Percentiles rank a stretch among this genome's conserved stretches.
Evolutionary conservation across 1,140 invertebrate species (phyloP).

Genomic region (Globodera rostochiensis): DNA sequence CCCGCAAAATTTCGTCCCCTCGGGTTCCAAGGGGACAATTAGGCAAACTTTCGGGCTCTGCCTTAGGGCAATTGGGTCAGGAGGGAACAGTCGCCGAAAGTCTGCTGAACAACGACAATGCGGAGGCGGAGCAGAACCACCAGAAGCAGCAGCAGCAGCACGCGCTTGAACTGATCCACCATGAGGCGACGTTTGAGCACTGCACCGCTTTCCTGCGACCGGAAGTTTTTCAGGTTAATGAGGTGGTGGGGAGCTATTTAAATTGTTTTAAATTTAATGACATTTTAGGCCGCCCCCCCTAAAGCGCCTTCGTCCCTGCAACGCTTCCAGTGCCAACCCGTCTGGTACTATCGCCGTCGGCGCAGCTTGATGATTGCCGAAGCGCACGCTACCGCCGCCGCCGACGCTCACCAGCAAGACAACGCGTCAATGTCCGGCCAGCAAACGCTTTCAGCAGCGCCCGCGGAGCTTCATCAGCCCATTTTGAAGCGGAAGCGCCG

Average conservation of each 20-base stretch:
- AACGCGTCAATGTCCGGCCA: background rate
- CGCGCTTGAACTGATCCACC: background rate
- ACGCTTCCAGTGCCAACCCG: conserved; percentile 21
- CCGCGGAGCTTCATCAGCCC: conserved; percentile 35
- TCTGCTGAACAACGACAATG: background rate
- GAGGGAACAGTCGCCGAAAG: background rate
- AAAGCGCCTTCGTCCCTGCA: background rate
- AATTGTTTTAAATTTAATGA: background rate
- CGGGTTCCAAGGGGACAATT: background rate
- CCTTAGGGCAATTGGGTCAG: background rate
- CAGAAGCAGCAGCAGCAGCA: background rate
- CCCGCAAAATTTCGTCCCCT: conserved; percentile 3
- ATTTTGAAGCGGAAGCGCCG: conserved; percentile 55
- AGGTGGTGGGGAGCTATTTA: too few species aligned
- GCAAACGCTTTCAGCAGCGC: background rate
- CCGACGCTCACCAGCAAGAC: background rate
- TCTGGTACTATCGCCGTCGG: conserved; percentile 30
- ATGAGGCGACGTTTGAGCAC: background rate
- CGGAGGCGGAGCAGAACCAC: background rate
- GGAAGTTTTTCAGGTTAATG: background rate
- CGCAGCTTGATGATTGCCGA: conserved; percentile 16
- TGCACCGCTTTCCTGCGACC: background rate
- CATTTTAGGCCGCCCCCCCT: background rate
- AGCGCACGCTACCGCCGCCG: background rate
- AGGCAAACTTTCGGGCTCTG: background rate